Evolutionary conservation across 2,113 vertebrate species (phyloP), one percentile per base, ranked within the genome.

Genomic region (Festucalex cinctus): DNA sequence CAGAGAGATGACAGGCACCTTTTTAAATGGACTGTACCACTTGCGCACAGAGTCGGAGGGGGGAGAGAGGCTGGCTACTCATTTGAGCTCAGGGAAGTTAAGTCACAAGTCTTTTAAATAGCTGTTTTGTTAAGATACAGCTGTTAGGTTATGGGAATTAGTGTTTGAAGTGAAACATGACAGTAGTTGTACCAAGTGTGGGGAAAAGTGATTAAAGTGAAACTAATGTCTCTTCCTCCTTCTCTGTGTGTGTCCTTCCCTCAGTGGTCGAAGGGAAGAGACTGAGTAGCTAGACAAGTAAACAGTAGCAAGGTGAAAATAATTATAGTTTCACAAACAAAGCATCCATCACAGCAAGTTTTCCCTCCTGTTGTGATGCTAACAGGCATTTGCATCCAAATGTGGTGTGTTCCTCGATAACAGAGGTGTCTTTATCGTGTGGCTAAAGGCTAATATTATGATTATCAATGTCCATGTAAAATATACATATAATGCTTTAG

Each of bases 11-110:
- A 93, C 92, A 86, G 83, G 91, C 86, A 68, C 90, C 82, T 92
- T 90, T 90, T 90, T 89, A 89, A 89, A 86, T 88, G 94, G 94
- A 94, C 87, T 76, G 90, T 94, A 95, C 94, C 94, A 95, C 88
- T 87, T 78, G 73, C 68, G 32, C 54, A 35, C 56, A 62, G 53
- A 78, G 49, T 32, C 3, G 32, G 46, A 26, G 68, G 80, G 69
- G 39, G 5, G 56, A 71, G 67, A 48, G 49, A 56, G 32, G 36
- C 22, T 46, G 61, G 65, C 68, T 19, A 54, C 32, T 63, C 73
- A 83, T 66, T 24, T 46, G 57, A 78, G 54, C 62, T 69, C 76
- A 79, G 69, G 61, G 65, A 63, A 65, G 64, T 74, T 67, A 63
- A 65, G 64, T 74, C 69, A 68, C 58, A 69, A 75, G 53, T 62